Conservation (phyloP, 2,797 vertebrate species). For the Sebastes jordani region DNA sequence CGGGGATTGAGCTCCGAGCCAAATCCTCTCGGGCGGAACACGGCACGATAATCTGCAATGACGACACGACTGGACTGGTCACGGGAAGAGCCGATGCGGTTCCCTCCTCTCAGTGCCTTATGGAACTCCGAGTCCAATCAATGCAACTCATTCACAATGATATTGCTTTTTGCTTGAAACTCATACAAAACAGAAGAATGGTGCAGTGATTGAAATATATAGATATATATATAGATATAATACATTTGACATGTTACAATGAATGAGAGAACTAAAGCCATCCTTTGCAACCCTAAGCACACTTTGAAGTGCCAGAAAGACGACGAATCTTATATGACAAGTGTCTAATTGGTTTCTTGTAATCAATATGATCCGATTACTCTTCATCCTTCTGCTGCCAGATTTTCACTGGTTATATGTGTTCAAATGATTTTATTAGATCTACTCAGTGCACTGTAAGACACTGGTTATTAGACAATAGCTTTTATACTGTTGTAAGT, state of each 20-base stretch:
- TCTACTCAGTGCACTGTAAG: conserved; percentile 72
- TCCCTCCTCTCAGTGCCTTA: conserved; percentile 99
- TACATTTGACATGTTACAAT: conserved; percentile 68
- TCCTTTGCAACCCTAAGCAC: conserved; percentile 97
- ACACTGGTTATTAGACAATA: conserved; percentile 71
- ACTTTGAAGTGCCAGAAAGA: conserved; percentile 85
- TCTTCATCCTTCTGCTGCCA: conserved; percentile 76
- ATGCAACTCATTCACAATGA: conserved; percentile 96
- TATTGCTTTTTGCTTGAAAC: conserved; percentile 93
- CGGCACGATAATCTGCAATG: conserved; percentile 89
- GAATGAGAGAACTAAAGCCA: conserved; percentile 92
- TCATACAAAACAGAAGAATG: conserved; percentile 78
- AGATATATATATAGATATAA: conserved; percentile 67
- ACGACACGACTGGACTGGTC: conserved; percentile 95
- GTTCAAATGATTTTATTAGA: conserved; percentile 74
- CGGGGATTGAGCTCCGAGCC: conserved; percentile 64
- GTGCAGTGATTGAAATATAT: conserved; percentile 67
- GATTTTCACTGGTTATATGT: conserved; percentile 75
- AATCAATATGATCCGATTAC: conserved; percentile 71
- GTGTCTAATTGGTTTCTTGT: conserved; percentile 78
- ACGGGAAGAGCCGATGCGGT: conserved; percentile 86
- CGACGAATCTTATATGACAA: conserved; percentile 68
- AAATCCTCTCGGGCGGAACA: conserved; percentile 81
- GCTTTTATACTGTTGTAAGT: conserved; percentile 77
- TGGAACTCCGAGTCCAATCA: conserved; percentile 96